Evolutionary conservation across 2,888 invertebrate species (phyloP).

Genomic region (Laspeyria flexula): DNA sequence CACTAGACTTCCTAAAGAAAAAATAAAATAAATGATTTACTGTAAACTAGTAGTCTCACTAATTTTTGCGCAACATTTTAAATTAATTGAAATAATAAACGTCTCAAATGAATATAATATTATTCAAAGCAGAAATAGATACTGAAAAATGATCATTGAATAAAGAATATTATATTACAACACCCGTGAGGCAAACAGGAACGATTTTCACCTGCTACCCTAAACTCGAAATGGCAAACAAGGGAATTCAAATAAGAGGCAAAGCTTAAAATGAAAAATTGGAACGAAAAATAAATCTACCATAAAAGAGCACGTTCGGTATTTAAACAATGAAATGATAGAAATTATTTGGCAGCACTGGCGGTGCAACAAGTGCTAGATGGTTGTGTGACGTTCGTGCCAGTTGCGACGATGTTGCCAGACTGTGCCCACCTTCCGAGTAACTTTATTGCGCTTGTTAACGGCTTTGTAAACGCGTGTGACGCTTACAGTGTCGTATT

Average conservation of each 20-base stretch:
- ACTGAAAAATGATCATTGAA: no score
- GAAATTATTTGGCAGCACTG: constrained; percentile 46
- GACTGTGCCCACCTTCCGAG: constrained; percentile 40
- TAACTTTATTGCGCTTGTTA: constrained; percentile 63
- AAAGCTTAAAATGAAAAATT: constrained; percentile 14
- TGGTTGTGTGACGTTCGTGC: constrained; percentile 46
- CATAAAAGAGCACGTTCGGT: constrained; percentile 22
- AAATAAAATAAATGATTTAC: no score
- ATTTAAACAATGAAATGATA: constrained; percentile 34
- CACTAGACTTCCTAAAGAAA: no score
- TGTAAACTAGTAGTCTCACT: no score
- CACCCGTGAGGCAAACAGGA: background rate
- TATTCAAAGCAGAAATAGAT: no score
- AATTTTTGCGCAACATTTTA: no score
- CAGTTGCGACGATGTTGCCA: constrained; percentile 43
- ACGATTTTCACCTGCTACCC: constrained; percentile 11
- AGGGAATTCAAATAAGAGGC: constrained; percentile 22
- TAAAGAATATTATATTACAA: no score
- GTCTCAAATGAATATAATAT: no score
- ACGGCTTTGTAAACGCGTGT: constrained; percentile 63
- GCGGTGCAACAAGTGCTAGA: constrained; percentile 60
- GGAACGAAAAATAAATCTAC: constrained; percentile 5
- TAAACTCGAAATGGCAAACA: constrained; percentile 13
- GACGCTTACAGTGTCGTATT: constrained; percentile 62
- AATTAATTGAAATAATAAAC: no score